These are phyloP conservation scores for Eurosta solidaginis DNA, from an alignment of 1,140 invertebrate species.

Conservation along the genomic window DNA sequence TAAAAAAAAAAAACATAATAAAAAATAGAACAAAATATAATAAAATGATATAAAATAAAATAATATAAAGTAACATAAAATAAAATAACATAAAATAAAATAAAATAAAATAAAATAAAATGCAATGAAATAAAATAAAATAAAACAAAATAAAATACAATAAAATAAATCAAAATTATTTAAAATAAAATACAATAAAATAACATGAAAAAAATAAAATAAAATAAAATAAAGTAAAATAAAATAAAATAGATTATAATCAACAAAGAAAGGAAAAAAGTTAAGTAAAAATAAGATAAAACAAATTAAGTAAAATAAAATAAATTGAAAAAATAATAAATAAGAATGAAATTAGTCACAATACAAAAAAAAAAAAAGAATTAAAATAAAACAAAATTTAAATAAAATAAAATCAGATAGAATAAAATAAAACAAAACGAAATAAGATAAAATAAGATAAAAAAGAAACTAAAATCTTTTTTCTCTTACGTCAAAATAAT, in stretches of 20 bases:
- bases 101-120: not conserved
- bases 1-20: too few species aligned
- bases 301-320: not conserved
- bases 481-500: conserved; percentile 69
- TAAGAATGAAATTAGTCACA: not conserved
- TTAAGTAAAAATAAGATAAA: not conserved
- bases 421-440: not conserved
- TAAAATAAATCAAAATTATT: not conserved
- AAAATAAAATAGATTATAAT: not conserved
- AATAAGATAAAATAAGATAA: not conserved
- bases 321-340: not conserved
- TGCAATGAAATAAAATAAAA: not conserved
- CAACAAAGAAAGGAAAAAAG: not conserved
- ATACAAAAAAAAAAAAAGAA: not conserved
- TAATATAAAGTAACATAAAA: not conserved
- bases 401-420: not conserved
- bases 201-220: not conserved
- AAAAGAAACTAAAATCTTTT: not conserved
- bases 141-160: not conserved
- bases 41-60: not conserved
- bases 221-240: not conserved
- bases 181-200: not conserved
- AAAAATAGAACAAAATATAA: not conserved
- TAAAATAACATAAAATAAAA: not conserved
- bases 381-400: not conserved